phyloP scores from a whole-genome alignment of 2,113 vertebrate species.

The Martes martes region DNA sequence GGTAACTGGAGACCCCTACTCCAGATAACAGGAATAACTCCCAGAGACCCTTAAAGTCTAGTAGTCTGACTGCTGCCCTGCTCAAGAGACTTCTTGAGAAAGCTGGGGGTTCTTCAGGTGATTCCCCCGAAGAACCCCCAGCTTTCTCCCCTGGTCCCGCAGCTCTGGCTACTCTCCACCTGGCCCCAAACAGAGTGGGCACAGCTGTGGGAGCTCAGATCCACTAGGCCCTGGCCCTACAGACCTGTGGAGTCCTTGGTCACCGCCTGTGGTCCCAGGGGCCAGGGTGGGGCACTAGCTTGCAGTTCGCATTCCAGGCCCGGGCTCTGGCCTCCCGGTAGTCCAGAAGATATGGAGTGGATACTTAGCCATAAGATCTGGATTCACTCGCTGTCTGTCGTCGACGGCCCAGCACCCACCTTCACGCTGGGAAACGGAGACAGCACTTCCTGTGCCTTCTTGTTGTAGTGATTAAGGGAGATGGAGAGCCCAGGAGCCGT shows the following conservation, averaged over 20 bases:
- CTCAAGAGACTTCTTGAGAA: background rate
- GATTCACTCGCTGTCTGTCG: background rate
- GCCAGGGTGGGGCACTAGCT: conserved; percentile 62
- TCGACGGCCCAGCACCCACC: background rate
- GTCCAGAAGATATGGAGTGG: conserved; percentile 54
- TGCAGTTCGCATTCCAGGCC: conserved; percentile 64
- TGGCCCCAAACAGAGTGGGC: background rate
- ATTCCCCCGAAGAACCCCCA: background rate
- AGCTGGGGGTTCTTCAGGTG: background rate
- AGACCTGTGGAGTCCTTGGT: accelerated
- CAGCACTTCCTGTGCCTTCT: background rate
- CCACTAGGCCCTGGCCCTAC: background rate
- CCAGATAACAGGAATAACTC: background rate
- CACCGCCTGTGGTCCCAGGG: conserved; percentile 25
- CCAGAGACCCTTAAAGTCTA: background rate
- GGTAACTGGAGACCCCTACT: background rate
- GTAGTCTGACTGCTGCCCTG: background rate
- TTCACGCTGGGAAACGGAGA: background rate
- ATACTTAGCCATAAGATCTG: background rate
- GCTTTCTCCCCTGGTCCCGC: background rate
- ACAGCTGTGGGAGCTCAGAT: background rate
- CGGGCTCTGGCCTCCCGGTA: background rate
- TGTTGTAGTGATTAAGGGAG: background rate
- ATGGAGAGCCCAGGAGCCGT: background rate
- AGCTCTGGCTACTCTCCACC: background rate